Base-by-base conservation (phyloP, 2,797 vertebrate species). In the Diplodus puntazzo region DNA sequence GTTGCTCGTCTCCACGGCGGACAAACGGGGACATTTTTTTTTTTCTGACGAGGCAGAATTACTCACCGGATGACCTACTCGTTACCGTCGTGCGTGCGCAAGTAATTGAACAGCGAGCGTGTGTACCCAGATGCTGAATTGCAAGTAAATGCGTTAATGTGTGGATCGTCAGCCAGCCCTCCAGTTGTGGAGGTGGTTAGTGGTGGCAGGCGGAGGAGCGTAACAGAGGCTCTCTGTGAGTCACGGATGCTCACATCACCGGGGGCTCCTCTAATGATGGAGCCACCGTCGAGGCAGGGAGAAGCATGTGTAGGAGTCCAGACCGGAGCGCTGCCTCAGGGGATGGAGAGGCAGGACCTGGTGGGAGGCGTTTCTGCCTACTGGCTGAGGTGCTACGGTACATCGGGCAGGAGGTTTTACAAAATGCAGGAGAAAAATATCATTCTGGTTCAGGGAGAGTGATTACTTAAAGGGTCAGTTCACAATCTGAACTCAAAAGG, bases 201-300 rank as follows among this genome's bases (percentile, higher is more conserved):
- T n/a, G 77, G 61, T 48, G 84, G 63, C 21, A 9, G 84, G 75
- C 1, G 65, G 55, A 54, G 79, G 49, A 77, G 72, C 10, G 34
- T n/a, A 73, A 55, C 81, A 13, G 52, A 79, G 72, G 75, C 63
- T 42, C 71, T 77, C 21, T 64, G 76, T 92, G 90, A 93, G 81
- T 92, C 92, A 93, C 14, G 70, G 67, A 55, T 73, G 84, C 80
- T 84, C 70, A 54, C 81, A 85, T 84, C 84, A 79, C 58, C 66
- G 2, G 71, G 83, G 79, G 80, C 75, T 77, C 73, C 20, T 70
- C 74, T 80, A 66, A 77, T 73, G 69, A 88, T 59, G 73, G 62
- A 83, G 76, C 77, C 85, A 67, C 82, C 58, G 53, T 3, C 52
- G 82, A 83, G 43, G 84, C 67, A 50, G 66, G 66, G 39, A 57